Base-by-base conservation (phyloP, 2,113 vertebrate genomes). In the Pangasianodon gigas region DNA sequence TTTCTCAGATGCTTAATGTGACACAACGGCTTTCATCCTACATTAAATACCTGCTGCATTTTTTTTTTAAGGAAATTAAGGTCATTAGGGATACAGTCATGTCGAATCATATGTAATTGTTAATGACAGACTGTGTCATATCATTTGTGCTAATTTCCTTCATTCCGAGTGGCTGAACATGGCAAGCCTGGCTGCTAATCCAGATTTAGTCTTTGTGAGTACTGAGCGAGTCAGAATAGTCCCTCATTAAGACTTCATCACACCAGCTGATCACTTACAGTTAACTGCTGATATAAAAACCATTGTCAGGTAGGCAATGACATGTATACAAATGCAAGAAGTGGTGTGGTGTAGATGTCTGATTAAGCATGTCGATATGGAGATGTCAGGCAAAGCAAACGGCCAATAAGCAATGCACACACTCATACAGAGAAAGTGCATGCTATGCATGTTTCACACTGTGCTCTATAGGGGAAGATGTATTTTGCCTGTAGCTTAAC, bases 111-210 rank as follows among this genome's bases (percentile, higher is more conserved):
- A 94, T 94, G 92, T 94, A 96, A 95, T 95, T 94, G 93, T 92
- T 93, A 93, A 91, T 94, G 95, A 95, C 95, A 96, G 94, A 93
- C 93, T 77, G 92, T 94, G 95, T 95, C 95, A 93, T 92, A 91
- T 94, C 92, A 92, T 94, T 95, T 95, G 94, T 94, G 95, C 94
- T 96, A 96, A 96, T 96, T 96, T 95, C 94, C 91, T 93, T 94
- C 93, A 91, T 95, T 95, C 91, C 37, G 82, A 92, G 89, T 90
- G 87, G 83, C 87, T 94, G 94, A 95, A 93, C 95, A 94, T 92
- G 93, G 90, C 90, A 83, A 93, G 93, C 88, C 8, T 67, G 90
- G 88, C 85, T 81, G 65, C 79, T 21, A 90, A 92, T 88, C 44
- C 29, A 11, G 84, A 93, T 87, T 92, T 87, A 93, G 91, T 87